These are phyloP conservation scores for Sylvilagus floridanus DNA, from an alignment of 2,797 vertebrate species.

Conservation along the genomic window DNA sequence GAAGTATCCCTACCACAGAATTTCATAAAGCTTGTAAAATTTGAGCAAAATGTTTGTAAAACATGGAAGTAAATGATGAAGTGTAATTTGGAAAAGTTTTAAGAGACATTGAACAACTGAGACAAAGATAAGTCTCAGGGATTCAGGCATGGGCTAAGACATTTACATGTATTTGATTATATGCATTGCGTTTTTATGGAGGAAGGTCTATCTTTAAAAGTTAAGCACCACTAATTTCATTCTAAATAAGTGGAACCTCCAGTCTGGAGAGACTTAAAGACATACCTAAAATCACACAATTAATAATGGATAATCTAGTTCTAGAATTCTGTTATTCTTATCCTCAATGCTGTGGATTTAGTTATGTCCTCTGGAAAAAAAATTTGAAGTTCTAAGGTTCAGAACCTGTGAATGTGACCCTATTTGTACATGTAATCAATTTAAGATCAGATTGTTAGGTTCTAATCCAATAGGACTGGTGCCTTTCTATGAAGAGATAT, in stretches of 20 bases:
- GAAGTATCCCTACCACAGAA: background rate
- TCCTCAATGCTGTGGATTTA: background rate
- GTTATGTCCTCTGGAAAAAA: background rate
- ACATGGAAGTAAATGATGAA: background rate
- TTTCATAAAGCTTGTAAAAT: background rate
- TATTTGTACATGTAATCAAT: background rate
- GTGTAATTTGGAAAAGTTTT: background rate
- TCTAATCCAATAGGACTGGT: background rate
- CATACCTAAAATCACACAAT: background rate
- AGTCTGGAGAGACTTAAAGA: background rate
- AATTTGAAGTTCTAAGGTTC: background rate
- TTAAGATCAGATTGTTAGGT: background rate
- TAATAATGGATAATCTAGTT: background rate
- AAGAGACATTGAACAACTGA: background rate
- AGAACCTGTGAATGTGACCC: background rate
- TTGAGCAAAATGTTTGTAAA: slow-evolving; percentile 1
- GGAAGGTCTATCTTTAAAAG: background rate
- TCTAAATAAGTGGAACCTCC: background rate
- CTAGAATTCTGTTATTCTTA: background rate
- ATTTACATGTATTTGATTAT: background rate
- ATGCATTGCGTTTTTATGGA: background rate
- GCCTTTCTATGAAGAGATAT: background rate
- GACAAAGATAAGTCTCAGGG: background rate
- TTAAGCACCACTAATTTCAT: background rate
- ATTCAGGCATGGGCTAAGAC: background rate